A percentile compares a stretch with the other conserved stretches of the same genome.
Conservation (phyloP, 2,797 vertebrate species). For the Chanos chanos region DNA sequence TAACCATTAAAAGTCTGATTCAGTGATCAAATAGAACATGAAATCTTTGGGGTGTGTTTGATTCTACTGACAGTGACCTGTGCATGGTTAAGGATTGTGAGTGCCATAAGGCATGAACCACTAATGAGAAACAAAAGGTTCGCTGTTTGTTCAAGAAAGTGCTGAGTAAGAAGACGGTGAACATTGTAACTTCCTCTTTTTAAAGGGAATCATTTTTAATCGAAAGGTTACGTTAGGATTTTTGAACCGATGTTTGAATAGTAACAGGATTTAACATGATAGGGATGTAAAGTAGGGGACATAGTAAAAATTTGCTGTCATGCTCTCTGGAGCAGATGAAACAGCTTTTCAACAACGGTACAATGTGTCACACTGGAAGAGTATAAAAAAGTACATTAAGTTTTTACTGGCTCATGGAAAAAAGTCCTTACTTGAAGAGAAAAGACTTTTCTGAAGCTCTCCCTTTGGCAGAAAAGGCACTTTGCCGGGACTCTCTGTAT, state of each 20-base stretch:
- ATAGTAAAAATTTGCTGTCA: no score
- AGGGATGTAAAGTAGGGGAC: no score
- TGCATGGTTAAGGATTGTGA: neutral
- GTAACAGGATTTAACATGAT: no score
- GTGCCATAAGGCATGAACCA: neutral
- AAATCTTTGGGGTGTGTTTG: neutral
- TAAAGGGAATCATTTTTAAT: neutral
- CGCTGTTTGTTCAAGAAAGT: neutral
- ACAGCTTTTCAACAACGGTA: constrained; percentile 10
- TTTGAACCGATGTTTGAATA: no score
- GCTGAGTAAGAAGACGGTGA: neutral
- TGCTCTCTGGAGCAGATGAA: constrained; percentile 2
- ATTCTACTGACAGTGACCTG: neutral
- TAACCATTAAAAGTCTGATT: no score
- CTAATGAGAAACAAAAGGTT: neutral
- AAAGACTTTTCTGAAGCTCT: neutral
- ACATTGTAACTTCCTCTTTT: neutral
- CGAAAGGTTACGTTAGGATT: no score
- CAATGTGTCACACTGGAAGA: neutral
- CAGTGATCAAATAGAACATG: no score
- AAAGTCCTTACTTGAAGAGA: neutral
- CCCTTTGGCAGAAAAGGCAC: constrained; percentile 9
- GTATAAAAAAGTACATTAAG: constrained; percentile 12
- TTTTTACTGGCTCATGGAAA: neutral
- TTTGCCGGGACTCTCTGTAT: neutral